Evolutionary conservation across 2,888 invertebrate genomes (phyloP).

Genomic region (Xanthia icteritia): DNA sequence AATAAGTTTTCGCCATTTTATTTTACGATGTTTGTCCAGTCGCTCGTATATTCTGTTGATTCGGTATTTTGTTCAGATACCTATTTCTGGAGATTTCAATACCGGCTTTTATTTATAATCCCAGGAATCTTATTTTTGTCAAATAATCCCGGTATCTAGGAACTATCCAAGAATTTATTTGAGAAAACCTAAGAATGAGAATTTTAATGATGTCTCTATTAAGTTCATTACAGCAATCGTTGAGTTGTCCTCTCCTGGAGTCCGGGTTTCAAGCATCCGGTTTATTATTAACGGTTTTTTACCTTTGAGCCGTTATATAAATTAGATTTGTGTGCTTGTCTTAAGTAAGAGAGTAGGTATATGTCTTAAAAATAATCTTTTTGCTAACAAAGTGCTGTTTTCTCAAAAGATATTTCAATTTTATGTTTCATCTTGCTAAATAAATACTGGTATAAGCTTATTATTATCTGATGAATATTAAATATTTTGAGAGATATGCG

Average conservation of each 20-base stretch:
- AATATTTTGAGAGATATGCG: constrained; percentile 4
- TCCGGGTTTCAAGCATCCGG: background rate
- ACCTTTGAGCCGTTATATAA: background rate
- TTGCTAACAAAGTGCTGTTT: background rate
- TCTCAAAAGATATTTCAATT: background rate
- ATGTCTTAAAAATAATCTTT: background rate
- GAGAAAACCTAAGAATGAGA: no score
- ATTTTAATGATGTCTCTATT: background rate
- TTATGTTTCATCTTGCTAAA: background rate
- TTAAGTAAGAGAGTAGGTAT: background rate
- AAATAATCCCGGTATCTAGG: no score
- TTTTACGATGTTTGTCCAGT: constrained; percentile 85
- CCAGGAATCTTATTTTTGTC: background rate
- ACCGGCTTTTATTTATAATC: background rate
- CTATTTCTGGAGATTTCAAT: constrained; percentile 34
- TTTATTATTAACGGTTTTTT: background rate
- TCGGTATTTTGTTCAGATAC: constrained; percentile 20
- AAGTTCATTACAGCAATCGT: background rate
- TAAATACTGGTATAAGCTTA: constrained; percentile 11
- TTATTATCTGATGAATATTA: constrained; percentile 20
- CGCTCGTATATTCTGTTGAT: constrained; percentile 70
- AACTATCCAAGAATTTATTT: background rate
- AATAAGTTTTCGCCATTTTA: constrained; percentile 85
- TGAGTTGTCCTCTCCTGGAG: background rate
- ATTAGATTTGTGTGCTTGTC: background rate